Evolutionary conservation across 2,113 vertebrate genomes (phyloP).

Genomic region (Mirza zaza): DNA sequence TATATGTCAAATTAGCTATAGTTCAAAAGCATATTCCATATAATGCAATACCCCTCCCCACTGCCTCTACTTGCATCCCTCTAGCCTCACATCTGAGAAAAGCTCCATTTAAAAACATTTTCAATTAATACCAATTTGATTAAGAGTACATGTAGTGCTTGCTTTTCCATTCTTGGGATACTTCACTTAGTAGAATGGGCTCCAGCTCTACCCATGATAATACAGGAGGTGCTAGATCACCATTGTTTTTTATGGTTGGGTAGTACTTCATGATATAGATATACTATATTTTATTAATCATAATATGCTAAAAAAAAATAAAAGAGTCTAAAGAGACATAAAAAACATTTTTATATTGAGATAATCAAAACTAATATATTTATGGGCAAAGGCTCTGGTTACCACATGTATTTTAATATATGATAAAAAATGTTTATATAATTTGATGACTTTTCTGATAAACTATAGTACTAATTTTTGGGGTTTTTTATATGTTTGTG

Average conservation of each 20-base stretch:
- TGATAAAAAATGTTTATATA: neutral
- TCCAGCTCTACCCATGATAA: too few species aligned
- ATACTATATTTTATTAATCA: too few species aligned
- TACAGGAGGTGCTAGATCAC: too few species aligned
- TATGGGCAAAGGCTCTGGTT: neutral
- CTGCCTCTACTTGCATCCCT: neutral
- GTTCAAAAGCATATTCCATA: neutral
- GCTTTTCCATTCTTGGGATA: too few species aligned
- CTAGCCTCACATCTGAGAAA: neutral
- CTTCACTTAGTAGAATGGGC: too few species aligned
- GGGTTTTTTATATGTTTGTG: neutral
- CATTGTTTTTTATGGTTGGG: too few species aligned
- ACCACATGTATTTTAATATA: neutral
- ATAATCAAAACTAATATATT: conserved; percentile 57
- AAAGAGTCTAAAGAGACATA: too few species aligned
- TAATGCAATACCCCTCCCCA: neutral
- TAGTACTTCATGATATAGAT: too few species aligned
- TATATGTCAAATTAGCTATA: neutral
- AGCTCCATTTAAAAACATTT: conserved; percentile 17
- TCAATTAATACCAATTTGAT: neutral
- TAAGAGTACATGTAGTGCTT: too few species aligned
- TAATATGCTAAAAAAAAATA: too few species aligned
- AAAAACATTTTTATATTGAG: conserved; percentile 59
- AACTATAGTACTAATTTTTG: neutral
- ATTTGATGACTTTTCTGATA: neutral